These are phyloP conservation scores for Cryptus viduatorius DNA, from an alignment of 2,888 invertebrate species.

Conservation along the genomic window DNA sequence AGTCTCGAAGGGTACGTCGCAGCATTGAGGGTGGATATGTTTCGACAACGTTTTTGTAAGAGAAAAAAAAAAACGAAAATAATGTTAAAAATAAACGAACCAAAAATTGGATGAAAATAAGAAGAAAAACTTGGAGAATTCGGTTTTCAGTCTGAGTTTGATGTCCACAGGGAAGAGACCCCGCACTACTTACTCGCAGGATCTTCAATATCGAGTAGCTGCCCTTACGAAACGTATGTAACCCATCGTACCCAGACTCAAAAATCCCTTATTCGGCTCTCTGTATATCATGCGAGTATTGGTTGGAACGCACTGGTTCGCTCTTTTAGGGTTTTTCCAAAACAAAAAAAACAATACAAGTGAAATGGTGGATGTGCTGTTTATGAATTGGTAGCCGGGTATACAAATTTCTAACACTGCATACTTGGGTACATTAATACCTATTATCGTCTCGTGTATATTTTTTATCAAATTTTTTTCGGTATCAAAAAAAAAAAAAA, in stretches of 20 bases:
- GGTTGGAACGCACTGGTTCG: conserved; percentile 72
- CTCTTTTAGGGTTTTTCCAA: conserved; percentile 66
- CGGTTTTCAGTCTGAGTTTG: conserved; percentile 73
- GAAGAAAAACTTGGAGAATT: conserved; percentile 60
- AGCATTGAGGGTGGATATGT: conserved; percentile 41
- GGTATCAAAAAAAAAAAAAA: not conserved
- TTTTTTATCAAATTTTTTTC: not conserved
- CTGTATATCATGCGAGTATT: conserved; percentile 52
- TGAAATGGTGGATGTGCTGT: conserved; percentile 50
- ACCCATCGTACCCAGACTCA: conserved; percentile 69
- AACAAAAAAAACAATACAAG: not conserved
- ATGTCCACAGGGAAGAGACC: conserved; percentile 84
- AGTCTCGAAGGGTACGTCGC: conserved; percentile 22
- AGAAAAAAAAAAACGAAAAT: not conserved
- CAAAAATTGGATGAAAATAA: conserved; percentile 44
- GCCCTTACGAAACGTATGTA: conserved; percentile 86
- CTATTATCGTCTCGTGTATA: conserved; percentile 53
- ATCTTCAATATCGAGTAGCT: conserved; percentile 85
- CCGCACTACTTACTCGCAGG: conserved; percentile 85
- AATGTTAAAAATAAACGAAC: not conserved
- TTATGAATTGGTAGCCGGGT: conserved; percentile 55
- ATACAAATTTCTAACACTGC: conserved; percentile 66
- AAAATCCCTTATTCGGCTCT: conserved; percentile 55
- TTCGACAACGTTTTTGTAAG: conserved; percentile 41
- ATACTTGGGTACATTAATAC: conserved; percentile 69